A percentile compares a stretch with the other conserved stretches of the same genome.
These are phyloP conservation scores for Galago senegalensis DNA, from an alignment of 2,797 vertebrate genomes.

Conservation along the genomic window DNA sequence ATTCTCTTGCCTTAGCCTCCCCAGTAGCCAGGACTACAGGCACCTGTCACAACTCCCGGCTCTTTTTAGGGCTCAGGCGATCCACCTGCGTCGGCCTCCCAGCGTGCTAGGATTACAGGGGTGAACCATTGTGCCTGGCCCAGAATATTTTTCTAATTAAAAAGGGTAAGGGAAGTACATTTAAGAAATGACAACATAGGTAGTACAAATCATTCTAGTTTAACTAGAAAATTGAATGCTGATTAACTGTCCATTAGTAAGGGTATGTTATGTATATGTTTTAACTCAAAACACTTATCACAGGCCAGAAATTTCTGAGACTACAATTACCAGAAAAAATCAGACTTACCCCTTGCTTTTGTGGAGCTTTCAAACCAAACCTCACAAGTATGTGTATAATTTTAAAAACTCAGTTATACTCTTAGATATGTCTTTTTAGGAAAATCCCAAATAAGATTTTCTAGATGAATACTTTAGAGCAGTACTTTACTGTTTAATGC, in stretches of 20 bases:
- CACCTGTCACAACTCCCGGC: too few species aligned
- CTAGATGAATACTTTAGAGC: not conserved
- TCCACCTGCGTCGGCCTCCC: too few species aligned
- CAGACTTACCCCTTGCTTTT: not conserved
- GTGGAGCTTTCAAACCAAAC: conserved; percentile 28
- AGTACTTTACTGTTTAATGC: conserved; percentile 1
- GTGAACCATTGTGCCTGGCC: too few species aligned
- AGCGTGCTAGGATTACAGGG: too few species aligned
- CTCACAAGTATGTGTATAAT: not conserved
- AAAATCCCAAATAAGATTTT: conserved; percentile 9
- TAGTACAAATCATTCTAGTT: conserved; percentile 7
- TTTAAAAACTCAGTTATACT: not conserved
- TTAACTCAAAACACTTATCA: not conserved
- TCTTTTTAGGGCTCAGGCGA: too few species aligned
- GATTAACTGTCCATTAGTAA: not conserved
- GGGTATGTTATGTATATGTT: not conserved
- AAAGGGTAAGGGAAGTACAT: not conserved
- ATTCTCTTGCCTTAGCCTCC: too few species aligned
- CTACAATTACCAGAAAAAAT: not conserved
- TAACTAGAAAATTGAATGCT: conserved; percentile 28
- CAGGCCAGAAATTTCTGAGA: conserved; percentile 13
- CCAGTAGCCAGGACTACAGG: too few species aligned
- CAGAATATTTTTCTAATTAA: conserved; percentile 39
- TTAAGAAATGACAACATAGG: not conserved
- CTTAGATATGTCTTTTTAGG: not conserved